Base-by-base conservation (phyloP, 2,888 invertebrate genomes). In the Orthosia incerta region DNA sequence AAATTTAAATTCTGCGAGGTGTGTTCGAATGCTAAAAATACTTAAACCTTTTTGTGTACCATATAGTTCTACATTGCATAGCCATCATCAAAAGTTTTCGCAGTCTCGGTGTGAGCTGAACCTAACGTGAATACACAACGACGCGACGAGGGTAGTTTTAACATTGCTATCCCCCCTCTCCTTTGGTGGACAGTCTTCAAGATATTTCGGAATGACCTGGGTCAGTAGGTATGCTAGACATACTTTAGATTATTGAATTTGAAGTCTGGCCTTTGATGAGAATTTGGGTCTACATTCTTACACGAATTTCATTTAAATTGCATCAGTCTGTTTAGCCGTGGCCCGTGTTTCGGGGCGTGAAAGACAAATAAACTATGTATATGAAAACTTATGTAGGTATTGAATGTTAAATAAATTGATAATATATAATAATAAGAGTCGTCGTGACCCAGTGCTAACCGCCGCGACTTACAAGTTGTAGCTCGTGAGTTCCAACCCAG, bases 41-140 rank as follows among this genome's bases (percentile, higher is more conserved):
- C 39, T 39, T 39, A 39, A 39, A 39, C 39, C 0, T 39, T 39
- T 39, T 39, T 39, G 39, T 31, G 39, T 39, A 39, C 7, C 9
- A 9, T 9, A 39, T 9, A 39, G 39, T 39, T 39, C 39, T 39
- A 39, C 9, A 39, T 9, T 5, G 31, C 7, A 31, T 31, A 7
- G 31, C 31, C 31, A 7, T 31, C 31, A 7, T 39, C 39, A 39
- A 39, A 39, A 39, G 39, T 39, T 31, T 31, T 31, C 31, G 31
- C 39, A 39, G 39, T 39, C 9, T 39, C 39, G 39, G 39, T 39
- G 39, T 39, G 39, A 39, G 39, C 39, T 39, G 39, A 39, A 0
- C 39, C 77, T 81, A 69, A 77, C 74, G 81, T 74, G 89, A 85
- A 88, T 88, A 80, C 76, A 74, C 74, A 86, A 86, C 74, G 73